These are phyloP conservation scores for Eugnorisma glareosa DNA, from an alignment of 2,888 invertebrate species.

Conservation along the genomic window DNA sequence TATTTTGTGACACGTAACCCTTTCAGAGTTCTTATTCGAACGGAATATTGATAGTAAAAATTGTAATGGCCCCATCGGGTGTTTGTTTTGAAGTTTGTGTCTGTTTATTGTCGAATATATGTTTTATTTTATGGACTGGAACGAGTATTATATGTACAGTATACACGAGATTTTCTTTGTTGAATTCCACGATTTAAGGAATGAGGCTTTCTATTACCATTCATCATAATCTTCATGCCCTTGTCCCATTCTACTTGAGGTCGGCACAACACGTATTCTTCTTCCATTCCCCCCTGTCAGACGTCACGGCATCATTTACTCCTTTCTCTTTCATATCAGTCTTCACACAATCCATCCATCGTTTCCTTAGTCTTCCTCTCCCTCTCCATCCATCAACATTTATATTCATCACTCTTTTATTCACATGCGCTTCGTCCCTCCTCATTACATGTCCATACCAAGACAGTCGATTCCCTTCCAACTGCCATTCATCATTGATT, in stretches of 20 bases:
- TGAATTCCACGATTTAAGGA: neutral
- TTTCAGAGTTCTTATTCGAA: slow-evolving; percentile 48
- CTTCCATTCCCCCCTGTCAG: no score
- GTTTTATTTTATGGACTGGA: slow-evolving; percentile 20
- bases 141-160: neutral
- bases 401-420: no score
- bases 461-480: no score
- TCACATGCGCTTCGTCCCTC: no score
- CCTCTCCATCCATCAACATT: no score
- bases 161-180: neutral
- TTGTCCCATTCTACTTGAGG: no score
- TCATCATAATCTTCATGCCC: neutral
- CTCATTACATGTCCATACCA: no score
- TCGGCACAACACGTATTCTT: no score
- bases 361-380: no score
- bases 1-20: slow-evolving; percentile 66
- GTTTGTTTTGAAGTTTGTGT: slow-evolving; percentile 39
- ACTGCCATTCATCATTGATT: neutral
- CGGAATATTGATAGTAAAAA: slow-evolving; percentile 58
- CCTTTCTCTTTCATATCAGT: no score
- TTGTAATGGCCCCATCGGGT: slow-evolving; percentile 45
- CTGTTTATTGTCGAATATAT: slow-evolving; percentile 23
- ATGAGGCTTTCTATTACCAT: neutral
- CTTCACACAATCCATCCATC: no score
- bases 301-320: no score